phyloP scores from a whole-genome alignment of 1,140 invertebrate species.

The Drosophila kohkoa region DNA sequence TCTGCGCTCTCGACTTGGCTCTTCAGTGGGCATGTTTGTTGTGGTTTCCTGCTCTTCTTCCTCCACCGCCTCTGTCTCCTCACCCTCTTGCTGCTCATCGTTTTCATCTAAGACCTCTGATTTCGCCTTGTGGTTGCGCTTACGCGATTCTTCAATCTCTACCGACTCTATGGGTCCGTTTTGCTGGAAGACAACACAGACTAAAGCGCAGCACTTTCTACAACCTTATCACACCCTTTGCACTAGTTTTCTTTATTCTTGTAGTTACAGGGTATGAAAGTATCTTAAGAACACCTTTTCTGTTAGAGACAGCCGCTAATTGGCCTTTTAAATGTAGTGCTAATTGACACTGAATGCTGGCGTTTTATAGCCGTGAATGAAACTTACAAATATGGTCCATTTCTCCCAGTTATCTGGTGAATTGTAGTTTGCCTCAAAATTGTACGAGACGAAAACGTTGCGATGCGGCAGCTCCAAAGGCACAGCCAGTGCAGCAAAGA shows the following conservation, averaged over 20 bases:
- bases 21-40: neutral
- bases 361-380: slow-evolving; percentile 64
- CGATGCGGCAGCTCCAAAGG: slow-evolving; percentile 90
- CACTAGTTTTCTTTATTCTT: neutral
- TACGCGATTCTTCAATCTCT: slow-evolving; percentile 53
- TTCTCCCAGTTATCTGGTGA: slow-evolving; percentile 81
- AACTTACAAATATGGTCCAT: slow-evolving; percentile 74
- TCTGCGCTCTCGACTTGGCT: slow-evolving; percentile 31
- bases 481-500: slow-evolving; percentile 89
- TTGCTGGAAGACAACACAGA: slow-evolving; percentile 51
- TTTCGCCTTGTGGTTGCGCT: slow-evolving; percentile 2
- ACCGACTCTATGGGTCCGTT: slow-evolving; percentile 71
- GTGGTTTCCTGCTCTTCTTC: slow-evolving; percentile 5
- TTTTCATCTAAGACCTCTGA: neutral
- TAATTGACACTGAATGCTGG: slow-evolving; percentile 56
- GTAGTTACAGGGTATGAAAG: neutral
- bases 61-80: neutral
- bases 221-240: neutral
- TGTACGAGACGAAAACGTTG: slow-evolving; percentile 90
- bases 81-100: neutral
- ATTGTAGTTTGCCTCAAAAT: slow-evolving; percentile 90
- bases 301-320: slow-evolving; percentile 53
- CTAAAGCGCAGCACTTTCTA: neutral
- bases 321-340: slow-evolving; percentile 56
- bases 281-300: neutral